Conservation (phyloP, 2,797 vertebrate genomes). For the Sebastes baramenuke region DNA sequence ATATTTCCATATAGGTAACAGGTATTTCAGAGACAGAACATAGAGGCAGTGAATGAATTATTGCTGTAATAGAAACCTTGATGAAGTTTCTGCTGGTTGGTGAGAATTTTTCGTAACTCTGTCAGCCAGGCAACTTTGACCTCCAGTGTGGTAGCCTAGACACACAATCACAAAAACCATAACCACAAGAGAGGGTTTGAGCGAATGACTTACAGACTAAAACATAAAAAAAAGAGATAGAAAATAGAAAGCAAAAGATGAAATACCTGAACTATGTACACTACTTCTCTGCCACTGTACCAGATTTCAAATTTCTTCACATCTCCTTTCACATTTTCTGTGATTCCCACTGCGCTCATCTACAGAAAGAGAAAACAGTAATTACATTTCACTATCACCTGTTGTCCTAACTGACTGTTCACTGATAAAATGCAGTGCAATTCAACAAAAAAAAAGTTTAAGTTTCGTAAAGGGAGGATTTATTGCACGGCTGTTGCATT, state of each 20-base stretch:
- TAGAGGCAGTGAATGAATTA: neutral
- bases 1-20: neutral
- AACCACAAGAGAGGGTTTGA: neutral
- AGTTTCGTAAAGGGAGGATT: neutral
- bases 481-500: neutral
- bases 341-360: constrained; percentile 94
- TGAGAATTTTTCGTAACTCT: constrained; percentile 91
- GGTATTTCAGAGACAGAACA: neutral
- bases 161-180: neutral
- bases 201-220: neutral
- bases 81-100: constrained; percentile 87
- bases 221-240: neutral
- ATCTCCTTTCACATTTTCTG: constrained; percentile 95
- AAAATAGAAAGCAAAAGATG: neutral
- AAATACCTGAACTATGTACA: constrained; percentile 93
- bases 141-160: constrained; percentile 90
- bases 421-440: neutral
- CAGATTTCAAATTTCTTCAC: constrained; percentile 97
- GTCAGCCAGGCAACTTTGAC: constrained; percentile 92
- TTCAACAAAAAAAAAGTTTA: neutral
- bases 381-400: neutral
- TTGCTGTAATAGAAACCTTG: constrained; percentile 81
- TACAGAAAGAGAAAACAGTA: constrained; percentile 56
- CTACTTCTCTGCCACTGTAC: constrained; percentile 93
- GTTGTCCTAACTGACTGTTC: neutral